phyloP scores from a whole-genome alignment of 2,888 invertebrate genomes.

The Aspidapion aeneum region DNA sequence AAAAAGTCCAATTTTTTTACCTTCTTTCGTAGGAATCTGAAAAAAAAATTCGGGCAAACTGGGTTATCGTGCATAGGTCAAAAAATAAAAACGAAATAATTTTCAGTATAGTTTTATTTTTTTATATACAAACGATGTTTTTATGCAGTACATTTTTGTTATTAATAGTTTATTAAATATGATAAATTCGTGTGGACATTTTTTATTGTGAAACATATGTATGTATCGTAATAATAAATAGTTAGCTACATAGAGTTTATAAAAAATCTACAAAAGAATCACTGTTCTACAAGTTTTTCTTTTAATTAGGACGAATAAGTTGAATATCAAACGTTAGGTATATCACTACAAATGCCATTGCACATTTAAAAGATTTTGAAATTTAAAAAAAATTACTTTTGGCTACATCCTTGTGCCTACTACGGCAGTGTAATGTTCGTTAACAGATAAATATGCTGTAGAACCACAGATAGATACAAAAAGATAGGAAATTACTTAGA shows the following conservation, averaged over 20 bases:
- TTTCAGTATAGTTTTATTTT: neutral
- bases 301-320: neutral
- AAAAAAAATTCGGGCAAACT: too few relatives aligned
- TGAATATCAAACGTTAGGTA: neutral
- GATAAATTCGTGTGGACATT: neutral
- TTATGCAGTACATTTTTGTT: neutral
- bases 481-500: too few relatives aligned
- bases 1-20: too few relatives aligned
- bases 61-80: too few relatives aligned
- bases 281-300: neutral
- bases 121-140: neutral
- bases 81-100: too few relatives aligned
- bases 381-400: too few relatives aligned
- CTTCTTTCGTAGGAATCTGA: too few relatives aligned
- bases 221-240: neutral
- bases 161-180: neutral
- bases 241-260: neutral
- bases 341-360: neutral
- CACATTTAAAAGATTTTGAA: neutral
- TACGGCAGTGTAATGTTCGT: too few relatives aligned
- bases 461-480: too few relatives aligned
- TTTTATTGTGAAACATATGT: neutral
- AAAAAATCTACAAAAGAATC: neutral
- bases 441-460: too few relatives aligned
- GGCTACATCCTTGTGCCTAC: too few relatives aligned